phyloP scores from a whole-genome alignment of 1,140 invertebrate genomes.

The Drosophila littoralis region DNA sequence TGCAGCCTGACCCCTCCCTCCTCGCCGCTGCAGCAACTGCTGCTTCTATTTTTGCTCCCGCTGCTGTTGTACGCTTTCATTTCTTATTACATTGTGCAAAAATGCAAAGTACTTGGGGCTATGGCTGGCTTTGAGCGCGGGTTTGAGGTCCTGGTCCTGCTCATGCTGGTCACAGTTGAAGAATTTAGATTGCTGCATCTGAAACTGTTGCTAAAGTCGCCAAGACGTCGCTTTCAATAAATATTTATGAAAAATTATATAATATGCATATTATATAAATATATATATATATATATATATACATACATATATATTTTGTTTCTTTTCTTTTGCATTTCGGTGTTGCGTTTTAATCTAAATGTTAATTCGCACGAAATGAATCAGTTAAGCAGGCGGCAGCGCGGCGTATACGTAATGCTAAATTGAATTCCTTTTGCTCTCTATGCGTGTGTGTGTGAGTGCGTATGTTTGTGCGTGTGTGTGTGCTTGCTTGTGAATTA shows the following conservation, averaged over 20 bases:
- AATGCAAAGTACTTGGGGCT: conserved; percentile 67
- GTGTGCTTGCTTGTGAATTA: conserved; percentile 51
- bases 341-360: conserved; percentile 77
- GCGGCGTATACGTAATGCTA: conserved; percentile 59
- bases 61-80: conserved; percentile 60
- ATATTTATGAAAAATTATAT: conserved; percentile 79
- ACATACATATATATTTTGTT: conserved; percentile 1
- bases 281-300: conserved; percentile 9
- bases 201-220: conserved; percentile 55
- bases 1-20: not conserved
- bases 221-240: conserved; percentile 54
- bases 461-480: conserved; percentile 6
- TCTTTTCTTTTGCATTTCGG: conserved; percentile 11
- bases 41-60: conserved; percentile 14
- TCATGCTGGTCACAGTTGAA: conserved; percentile 28
- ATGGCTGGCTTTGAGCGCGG: conserved; percentile 2
- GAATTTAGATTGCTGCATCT: conserved; percentile 64
- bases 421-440: conserved; percentile 34
- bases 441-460: not conserved
- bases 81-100: conserved; percentile 63
- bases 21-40: not conserved
- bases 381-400: conserved; percentile 57
- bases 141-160: not conserved
- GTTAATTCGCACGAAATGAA: conserved; percentile 75
- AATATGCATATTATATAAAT: conserved; percentile 38